These are phyloP conservation scores for Hydrolagus colliei DNA, from an alignment of 2,797 vertebrate species.

Conservation along the genomic window DNA sequence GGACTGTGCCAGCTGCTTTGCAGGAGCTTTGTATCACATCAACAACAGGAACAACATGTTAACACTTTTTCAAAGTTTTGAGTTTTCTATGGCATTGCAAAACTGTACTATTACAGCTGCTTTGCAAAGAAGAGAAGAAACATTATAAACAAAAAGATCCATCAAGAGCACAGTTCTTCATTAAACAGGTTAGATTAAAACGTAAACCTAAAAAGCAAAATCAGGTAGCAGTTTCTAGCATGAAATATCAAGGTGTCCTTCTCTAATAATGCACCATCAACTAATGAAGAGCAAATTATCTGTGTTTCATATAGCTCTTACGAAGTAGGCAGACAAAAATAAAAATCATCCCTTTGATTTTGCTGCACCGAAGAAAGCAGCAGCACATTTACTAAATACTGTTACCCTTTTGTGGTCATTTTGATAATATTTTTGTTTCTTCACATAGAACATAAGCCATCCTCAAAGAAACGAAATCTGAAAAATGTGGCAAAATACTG, in stretches of 20 bases:
- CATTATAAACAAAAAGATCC: conserved; percentile 68
- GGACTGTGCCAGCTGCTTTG: conserved; percentile 99
- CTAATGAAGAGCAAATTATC: background rate
- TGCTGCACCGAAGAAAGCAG: background rate
- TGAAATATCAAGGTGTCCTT: conserved; percentile 17
- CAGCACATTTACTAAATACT: too few species aligned
- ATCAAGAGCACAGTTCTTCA: conserved; percentile 49
- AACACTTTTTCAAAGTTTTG: conserved; percentile 99
- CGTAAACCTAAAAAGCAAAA: conserved; percentile 25
- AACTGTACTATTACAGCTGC: conserved; percentile 90
- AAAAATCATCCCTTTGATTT: conserved; percentile 10
- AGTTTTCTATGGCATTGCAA: conserved; percentile 92
- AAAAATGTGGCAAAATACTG: conserved; percentile 23
- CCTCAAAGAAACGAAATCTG: background rate
- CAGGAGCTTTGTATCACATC: conserved; percentile 99
- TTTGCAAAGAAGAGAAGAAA: conserved; percentile 77
- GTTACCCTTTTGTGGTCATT: too few species aligned
- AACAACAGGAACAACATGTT: conserved; percentile 99
- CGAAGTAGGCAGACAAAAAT: background rate
- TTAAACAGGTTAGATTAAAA: conserved; percentile 22
- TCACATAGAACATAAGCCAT: too few species aligned
- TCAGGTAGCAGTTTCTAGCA: conserved; percentile 14
- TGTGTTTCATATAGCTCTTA: background rate
- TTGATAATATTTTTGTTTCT: too few species aligned
- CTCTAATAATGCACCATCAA: conserved; percentile 17